Percentiles rank a stretch among this genome's conserved stretches.
Evolutionary conservation across 2,888 invertebrate species (phyloP).

Genomic region (Caenorhabditis japonica): DNA sequence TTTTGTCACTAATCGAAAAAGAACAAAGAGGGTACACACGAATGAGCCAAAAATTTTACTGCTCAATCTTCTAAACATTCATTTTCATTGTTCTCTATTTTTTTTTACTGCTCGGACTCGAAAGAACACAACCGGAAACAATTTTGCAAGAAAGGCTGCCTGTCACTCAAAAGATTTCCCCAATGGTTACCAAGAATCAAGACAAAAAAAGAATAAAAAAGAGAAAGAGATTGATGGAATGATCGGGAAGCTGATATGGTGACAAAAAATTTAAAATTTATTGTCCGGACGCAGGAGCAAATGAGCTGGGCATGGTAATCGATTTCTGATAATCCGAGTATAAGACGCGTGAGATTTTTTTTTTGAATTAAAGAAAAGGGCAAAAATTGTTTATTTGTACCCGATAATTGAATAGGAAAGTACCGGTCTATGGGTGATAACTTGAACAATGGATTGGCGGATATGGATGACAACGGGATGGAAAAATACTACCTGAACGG

Average conservation of each 20-base stretch:
- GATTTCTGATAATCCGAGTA: too few species aligned
- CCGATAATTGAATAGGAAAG: not conserved
- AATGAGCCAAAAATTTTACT: too few species aligned
- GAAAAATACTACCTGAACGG: slow-evolving; percentile 11
- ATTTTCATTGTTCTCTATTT: too few species aligned
- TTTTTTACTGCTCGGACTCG: too few species aligned
- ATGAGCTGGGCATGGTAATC: slow-evolving; percentile 1
- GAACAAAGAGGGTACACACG: too few species aligned
- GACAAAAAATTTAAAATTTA: not conserved
- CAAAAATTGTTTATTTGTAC: too few species aligned
- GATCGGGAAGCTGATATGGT: slow-evolving; percentile 20
- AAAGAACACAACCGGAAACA: slow-evolving; percentile 33
- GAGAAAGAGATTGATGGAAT: slow-evolving; percentile 25
- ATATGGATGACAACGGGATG: slow-evolving; percentile 8
- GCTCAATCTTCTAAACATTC: too few species aligned
- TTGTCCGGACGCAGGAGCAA: slow-evolving; percentile 4
- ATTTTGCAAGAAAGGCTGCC: slow-evolving; percentile 14
- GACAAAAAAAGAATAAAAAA: slow-evolving; percentile 7
- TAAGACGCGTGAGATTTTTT: too few species aligned
- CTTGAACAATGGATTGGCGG: slow-evolving; percentile 1
- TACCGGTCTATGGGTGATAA: slow-evolving; percentile 20
- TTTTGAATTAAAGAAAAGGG: too few species aligned
- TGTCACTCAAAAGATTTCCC: slow-evolving; percentile 27
- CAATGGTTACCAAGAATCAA: slow-evolving; percentile 20
- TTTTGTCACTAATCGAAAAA: too few species aligned